Evolutionary conservation across 2,888 invertebrate species (phyloP).

Genomic region (Anoncus sp.): DNA sequence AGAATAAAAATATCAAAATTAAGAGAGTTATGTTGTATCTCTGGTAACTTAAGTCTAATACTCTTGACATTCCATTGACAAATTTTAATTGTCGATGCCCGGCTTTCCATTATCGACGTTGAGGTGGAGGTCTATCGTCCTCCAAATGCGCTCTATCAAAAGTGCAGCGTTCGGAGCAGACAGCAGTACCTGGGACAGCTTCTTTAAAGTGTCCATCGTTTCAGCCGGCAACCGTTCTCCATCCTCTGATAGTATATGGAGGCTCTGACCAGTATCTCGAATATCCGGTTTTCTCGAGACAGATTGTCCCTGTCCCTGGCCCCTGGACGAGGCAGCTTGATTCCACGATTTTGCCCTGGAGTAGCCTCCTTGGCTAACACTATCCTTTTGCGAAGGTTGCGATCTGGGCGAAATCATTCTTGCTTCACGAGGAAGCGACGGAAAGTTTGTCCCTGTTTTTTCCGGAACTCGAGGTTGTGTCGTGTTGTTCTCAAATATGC

Average conservation of each 20-base stretch:
- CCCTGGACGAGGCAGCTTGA: no score
- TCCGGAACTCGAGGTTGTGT: no score
- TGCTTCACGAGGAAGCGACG: no score
- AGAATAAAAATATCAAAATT: conserved; percentile 5
- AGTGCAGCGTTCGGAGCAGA: conserved; percentile 7
- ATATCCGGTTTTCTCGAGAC: neutral
- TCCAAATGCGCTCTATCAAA: neutral
- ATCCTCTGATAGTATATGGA: no score
- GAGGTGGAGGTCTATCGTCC: conserved; percentile 5
- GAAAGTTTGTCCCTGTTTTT: no score
- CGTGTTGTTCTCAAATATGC: no score
- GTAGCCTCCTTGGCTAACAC: no score
- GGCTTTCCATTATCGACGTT: conserved; percentile 24
- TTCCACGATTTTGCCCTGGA: no score
- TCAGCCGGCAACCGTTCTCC: neutral
- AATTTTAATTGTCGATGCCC: neutral
- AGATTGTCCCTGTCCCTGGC: no score
- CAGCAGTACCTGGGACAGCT: neutral
- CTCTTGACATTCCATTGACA: neutral
- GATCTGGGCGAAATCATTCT: no score
- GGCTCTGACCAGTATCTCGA: neutral
- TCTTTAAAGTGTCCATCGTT: neutral
- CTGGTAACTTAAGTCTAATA: neutral
- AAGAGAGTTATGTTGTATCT: neutral
- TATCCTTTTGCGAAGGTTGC: no score